A percentile compares a stretch with the other conserved stretches of the same genome.
Conservation (phyloP, 2,888 invertebrate species). For the Dryococelus australis region DNA sequence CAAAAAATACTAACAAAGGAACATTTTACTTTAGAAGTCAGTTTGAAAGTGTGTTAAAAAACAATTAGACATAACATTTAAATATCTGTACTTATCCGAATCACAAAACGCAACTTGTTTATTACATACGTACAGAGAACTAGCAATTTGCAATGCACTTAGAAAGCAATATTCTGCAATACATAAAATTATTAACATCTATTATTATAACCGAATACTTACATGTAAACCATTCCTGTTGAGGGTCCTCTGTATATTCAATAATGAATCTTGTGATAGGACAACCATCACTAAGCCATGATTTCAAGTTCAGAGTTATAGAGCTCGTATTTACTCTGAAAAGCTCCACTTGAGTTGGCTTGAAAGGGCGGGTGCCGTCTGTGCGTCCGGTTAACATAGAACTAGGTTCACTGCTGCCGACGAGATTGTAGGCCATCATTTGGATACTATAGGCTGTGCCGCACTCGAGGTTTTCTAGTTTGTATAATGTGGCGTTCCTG, state of each 20-base stretch:
- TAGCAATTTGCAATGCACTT: too few species aligned
- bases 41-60: too few species aligned
- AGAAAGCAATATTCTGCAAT: too few species aligned
- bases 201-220: constrained; percentile 22
- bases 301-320: constrained; percentile 53
- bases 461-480: constrained; percentile 51
- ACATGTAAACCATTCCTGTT: constrained; percentile 55
- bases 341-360: constrained; percentile 53
- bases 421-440: constrained; percentile 52
- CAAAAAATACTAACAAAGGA: too few species aligned
- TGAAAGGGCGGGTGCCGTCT: constrained; percentile 53
- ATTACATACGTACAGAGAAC: too few species aligned
- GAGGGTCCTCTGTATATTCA: constrained; percentile 53
- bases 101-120: too few species aligned
- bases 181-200: too few species aligned
- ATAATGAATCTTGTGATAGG: constrained; percentile 54
- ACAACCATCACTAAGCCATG: constrained; percentile 54
- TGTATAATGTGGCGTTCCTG: constrained; percentile 50
- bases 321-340: constrained; percentile 54
- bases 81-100: too few species aligned
- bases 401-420: constrained; percentile 54
- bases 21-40: too few species aligned
- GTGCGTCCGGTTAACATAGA: constrained; percentile 52
- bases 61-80: too few species aligned
- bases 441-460: constrained; percentile 53